Base-by-base conservation (phyloP, 2,113 vertebrate species). In the Saccopteryx leptura region DNA sequence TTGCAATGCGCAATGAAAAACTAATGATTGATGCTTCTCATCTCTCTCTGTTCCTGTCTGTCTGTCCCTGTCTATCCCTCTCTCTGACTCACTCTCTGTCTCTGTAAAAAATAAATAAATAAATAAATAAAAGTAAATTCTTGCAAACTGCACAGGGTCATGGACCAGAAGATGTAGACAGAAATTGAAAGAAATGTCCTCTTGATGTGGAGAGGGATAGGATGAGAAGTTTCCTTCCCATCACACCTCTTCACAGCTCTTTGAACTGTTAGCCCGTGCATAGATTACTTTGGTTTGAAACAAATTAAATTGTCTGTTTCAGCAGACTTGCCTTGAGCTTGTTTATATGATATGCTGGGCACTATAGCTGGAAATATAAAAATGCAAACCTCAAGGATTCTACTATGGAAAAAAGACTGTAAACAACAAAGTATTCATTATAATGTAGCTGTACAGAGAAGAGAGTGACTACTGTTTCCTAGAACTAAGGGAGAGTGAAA, bases 251-350 rank as follows among this genome's bases (percentile, higher is more conserved):
- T 90, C 58, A 39, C 50, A 79, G 78, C 54, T 60, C 54, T 86
- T 91, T 90, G 39, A 72, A 86, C 56, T 86, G 7, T 89, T 85
- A 69, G 4, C 19, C 18, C 1, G 0, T 46, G 19, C 28, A 65
- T 74, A 5, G 48, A 81, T 94, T 58, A 83, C 54, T 92, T 72
- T 65, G 17, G 19, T 31, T 75, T 58, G 48, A 61, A 94, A 91
- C 50, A 96, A 58, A 50, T 52, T 23, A 78, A 85, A 33, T 60
- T 56, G 23, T 90, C 56, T 52, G 46, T 68, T 85, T 88, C 7
- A 78, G 58, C 21, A 78, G n/a, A 65, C 66, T 69, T 96, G 26
- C 7, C 74, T 82, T 88, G 33, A 39, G 12, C 78, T 81, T 91
- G 12, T 82, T 81, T 91, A 19, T 76, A 52, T 23, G 79, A 14